A percentile compares a stretch with the other conserved stretches of the same genome.
Conservation (phyloP, 1,140 invertebrate genomes). For the Plodia interpunctella region DNA sequence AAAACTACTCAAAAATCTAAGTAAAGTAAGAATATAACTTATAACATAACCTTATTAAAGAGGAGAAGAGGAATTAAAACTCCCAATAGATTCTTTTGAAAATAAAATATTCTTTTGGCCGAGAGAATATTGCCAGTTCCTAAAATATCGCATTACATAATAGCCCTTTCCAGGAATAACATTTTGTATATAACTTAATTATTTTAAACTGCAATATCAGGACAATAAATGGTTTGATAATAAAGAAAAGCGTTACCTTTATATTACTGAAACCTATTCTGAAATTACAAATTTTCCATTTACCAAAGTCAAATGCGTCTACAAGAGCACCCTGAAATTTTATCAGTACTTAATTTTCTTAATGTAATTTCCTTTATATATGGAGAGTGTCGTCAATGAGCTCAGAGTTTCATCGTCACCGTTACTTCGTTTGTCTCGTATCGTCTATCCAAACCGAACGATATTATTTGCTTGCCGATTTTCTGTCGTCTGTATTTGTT, state of each 20-base stretch:
- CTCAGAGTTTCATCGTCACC: neutral
- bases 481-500: neutral
- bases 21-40: too few relatives aligned
- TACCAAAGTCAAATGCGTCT: neutral
- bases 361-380: neutral
- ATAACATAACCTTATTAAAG: too few relatives aligned
- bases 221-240: too few relatives aligned
- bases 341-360: slow-evolving; percentile 1
- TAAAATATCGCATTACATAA: too few relatives aligned
- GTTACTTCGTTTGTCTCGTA: neutral
- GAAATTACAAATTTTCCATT: neutral
- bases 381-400: neutral
- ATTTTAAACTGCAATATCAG: too few relatives aligned
- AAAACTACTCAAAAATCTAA: too few relatives aligned
- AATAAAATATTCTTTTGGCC: too few relatives aligned
- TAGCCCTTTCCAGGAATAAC: too few relatives aligned
- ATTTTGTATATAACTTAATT: too few relatives aligned
- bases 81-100: too few relatives aligned
- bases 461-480: neutral
- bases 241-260: neutral
- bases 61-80: too few relatives aligned
- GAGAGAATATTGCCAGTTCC: too few relatives aligned
- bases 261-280: neutral
- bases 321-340: neutral
- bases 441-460: neutral